Conservation (phyloP, 2,113 vertebrate genomes). For the Lutjanus erythropterus region DNA sequence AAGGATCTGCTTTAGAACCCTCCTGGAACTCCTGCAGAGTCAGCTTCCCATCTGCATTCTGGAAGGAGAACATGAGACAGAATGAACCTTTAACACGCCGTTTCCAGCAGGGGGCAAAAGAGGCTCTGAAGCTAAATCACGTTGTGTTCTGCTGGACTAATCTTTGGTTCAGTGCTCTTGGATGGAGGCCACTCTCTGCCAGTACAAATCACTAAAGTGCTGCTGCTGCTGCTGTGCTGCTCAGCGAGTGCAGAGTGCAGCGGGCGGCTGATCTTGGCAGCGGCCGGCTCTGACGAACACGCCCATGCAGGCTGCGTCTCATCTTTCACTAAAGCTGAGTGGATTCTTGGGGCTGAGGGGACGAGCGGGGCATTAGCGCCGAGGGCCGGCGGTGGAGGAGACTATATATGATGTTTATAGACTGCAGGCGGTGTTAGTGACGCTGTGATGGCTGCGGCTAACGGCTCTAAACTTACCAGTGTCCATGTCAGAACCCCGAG, state of each 20-base stretch:
- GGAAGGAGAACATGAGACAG: conserved; percentile 60
- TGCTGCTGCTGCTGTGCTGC: conserved; percentile 59
- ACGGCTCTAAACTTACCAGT: conserved; percentile 58
- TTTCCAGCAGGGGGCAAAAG: conserved; percentile 77
- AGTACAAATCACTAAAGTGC: conserved; percentile 67
- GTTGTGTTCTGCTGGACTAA: conserved; percentile 35
- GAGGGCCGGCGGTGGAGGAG: conserved; percentile 26
- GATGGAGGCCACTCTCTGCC: conserved; percentile 53
- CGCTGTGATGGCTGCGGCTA: conserved; percentile 51
- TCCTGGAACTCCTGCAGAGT: conserved; percentile 99
- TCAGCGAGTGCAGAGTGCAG: conserved; percentile 33
- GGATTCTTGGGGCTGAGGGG: conserved; percentile 43
- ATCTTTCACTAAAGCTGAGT: conserved; percentile 67
- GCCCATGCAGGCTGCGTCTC: conserved; percentile 56
- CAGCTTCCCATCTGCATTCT: conserved; percentile 97
- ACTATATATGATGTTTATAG: conserved; percentile 68
- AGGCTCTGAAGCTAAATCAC: conserved; percentile 18
- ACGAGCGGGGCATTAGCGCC: conserved; percentile 40
- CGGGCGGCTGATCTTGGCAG: conserved; percentile 57
- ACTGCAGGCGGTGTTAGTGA: conserved; percentile 68
- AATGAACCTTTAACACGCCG: conserved; percentile 18
- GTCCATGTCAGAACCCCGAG: conserved; percentile 34
- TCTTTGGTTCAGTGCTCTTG: conserved; percentile 63
- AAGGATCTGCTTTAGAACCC: conserved; percentile 97
- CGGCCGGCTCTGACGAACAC: conserved; percentile 45